Evolutionary conservation across 2,113 vertebrate species (phyloP).

Genomic region (Aegithalos caudatus): DNA sequence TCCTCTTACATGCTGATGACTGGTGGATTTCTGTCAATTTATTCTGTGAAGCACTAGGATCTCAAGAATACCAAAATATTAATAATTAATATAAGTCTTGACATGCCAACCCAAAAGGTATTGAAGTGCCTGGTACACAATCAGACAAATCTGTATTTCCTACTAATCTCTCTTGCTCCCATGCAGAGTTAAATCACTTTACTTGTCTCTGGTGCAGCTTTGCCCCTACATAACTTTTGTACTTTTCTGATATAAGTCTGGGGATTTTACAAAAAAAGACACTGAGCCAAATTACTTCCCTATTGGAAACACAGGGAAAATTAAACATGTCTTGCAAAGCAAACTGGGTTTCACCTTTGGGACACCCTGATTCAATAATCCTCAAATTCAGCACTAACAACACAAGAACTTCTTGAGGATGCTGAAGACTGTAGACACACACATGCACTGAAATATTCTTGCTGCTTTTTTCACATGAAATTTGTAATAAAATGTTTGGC

Average conservation of each 20-base stretch:
- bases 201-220: not conserved
- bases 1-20: not conserved
- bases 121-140: not conserved
- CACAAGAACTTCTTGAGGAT: not conserved
- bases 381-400: not conserved
- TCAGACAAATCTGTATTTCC: not conserved
- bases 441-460: not conserved
- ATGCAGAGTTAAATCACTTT: not conserved
- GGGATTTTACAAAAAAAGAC: not conserved
- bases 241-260: not conserved
- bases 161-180: not conserved
- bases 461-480: not conserved
- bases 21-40: not conserved
- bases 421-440: not conserved
- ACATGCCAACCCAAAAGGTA: not conserved
- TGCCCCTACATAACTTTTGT: not conserved
- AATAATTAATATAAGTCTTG: not conserved
- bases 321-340: fast-evolving
- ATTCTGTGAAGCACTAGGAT: not conserved
- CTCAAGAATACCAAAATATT: not conserved
- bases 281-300: not conserved
- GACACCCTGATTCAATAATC: not conserved
- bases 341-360: not conserved
- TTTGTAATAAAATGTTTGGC: not conserved
- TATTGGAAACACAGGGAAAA: not conserved